phyloP scores from a whole-genome alignment of 2,797 vertebrate genomes.

The Heliangelus exortis region DNA sequence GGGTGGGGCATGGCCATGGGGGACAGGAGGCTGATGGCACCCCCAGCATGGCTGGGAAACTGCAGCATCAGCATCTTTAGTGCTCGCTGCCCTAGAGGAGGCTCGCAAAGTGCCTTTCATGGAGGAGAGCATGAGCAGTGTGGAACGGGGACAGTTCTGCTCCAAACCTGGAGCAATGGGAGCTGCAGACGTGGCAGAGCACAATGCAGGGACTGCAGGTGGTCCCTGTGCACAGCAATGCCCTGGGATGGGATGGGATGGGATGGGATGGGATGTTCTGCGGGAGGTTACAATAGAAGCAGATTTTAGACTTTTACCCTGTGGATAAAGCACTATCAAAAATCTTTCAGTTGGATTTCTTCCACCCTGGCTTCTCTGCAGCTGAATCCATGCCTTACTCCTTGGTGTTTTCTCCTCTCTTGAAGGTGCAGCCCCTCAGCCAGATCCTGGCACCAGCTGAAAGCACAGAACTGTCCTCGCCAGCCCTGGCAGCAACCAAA shows the following conservation, averaged over 20 bases:
- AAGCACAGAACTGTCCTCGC: background rate
- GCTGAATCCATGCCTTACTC: background rate
- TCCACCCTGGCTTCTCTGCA: background rate
- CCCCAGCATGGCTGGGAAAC: background rate
- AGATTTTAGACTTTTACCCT: background rate
- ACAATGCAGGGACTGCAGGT: rapidly evolving
- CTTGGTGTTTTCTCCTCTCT: background rate
- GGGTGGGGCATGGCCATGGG: background rate
- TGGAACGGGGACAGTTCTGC: background rate
- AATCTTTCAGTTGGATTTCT: background rate
- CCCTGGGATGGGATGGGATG: background rate
- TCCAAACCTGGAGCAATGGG: too few relatives aligned
- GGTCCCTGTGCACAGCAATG: background rate
- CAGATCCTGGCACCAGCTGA: background rate
- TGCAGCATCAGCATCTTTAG: background rate
- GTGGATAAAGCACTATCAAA: background rate
- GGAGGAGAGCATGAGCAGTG: rapidly evolving
- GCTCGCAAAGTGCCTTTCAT: background rate
- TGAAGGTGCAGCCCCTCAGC: background rate
- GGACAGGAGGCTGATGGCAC: background rate
- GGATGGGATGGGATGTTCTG: background rate
- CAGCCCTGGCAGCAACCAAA: background rate
- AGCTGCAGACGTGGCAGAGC: background rate
- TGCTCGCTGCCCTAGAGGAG: rapidly evolving
- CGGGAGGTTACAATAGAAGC: background rate